Conservation (phyloP, 2,113 vertebrate species). For the Drymodes brunneopygia region DNA sequence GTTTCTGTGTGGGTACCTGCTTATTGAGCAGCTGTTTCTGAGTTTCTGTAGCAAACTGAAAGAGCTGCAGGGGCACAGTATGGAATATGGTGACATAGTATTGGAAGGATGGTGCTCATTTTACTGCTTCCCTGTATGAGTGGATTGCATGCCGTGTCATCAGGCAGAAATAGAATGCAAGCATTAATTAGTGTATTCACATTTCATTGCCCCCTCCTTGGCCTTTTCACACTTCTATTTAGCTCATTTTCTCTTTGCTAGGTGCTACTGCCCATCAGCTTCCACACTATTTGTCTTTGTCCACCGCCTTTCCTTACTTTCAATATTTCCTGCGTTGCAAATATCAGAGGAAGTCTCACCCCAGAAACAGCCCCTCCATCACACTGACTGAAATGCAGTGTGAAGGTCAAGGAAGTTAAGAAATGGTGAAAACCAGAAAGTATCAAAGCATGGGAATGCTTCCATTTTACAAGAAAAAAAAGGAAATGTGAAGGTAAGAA, state of each 20-base stretch:
- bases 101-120: background rate
- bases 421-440: background rate
- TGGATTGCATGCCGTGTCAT: background rate
- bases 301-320: background rate
- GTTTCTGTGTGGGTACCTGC: background rate
- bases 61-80: background rate
- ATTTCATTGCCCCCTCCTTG: background rate
- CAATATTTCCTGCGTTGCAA: background rate
- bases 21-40: background rate
- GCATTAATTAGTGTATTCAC: background rate
- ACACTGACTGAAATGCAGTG: background rate
- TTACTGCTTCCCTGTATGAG: background rate
- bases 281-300: rapidly evolving
- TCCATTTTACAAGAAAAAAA: background rate
- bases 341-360: background rate
- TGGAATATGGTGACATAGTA: rapidly evolving
- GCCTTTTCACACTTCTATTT: background rate
- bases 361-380: background rate
- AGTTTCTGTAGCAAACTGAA: background rate
- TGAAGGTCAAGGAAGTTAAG: background rate
- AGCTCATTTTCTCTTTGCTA: background rate
- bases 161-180: background rate
- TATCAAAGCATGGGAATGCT: background rate
- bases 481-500: background rate
- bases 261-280: background rate